Evolutionary conservation across 1,140 invertebrate genomes (phyloP).

Genomic region (Temnothorax longispinosus): DNA sequence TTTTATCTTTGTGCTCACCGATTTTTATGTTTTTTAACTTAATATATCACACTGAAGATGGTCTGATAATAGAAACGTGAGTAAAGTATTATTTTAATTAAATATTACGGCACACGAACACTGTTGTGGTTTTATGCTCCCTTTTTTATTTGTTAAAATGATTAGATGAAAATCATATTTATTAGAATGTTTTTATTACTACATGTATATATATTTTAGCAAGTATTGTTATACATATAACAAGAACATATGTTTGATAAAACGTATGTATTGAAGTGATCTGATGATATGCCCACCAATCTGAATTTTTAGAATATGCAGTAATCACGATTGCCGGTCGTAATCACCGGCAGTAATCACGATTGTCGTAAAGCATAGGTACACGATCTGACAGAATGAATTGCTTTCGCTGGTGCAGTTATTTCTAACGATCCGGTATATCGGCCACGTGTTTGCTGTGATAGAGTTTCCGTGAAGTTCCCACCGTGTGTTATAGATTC

Average conservation of each 20-base stretch:
- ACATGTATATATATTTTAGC: background rate
- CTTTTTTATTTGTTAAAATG: no score
- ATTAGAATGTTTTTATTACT: background rate
- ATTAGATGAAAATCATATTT: background rate
- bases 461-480: constrained; percentile 55
- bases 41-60: no score
- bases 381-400: constrained; percentile 31
- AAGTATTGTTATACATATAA: background rate
- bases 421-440: constrained; percentile 61
- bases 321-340: constrained; percentile 13
- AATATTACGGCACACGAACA: no score
- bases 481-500: constrained; percentile 39
- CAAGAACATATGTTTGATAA: background rate
- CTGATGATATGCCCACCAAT: background rate
- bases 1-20: no score
- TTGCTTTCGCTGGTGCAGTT: constrained; percentile 41
- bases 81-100: no score
- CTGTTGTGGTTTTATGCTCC: no score
- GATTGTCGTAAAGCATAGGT: constrained; percentile 13
- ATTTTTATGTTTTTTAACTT: no score
- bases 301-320: constrained; percentile 16
- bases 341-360: background rate
- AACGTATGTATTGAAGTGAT: background rate
- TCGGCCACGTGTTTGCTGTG: constrained; percentile 57
- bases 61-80: no score